Evolutionary conservation across 2,888 invertebrate species (phyloP).

Genomic region (Alloscopus bannaensis): DNA sequence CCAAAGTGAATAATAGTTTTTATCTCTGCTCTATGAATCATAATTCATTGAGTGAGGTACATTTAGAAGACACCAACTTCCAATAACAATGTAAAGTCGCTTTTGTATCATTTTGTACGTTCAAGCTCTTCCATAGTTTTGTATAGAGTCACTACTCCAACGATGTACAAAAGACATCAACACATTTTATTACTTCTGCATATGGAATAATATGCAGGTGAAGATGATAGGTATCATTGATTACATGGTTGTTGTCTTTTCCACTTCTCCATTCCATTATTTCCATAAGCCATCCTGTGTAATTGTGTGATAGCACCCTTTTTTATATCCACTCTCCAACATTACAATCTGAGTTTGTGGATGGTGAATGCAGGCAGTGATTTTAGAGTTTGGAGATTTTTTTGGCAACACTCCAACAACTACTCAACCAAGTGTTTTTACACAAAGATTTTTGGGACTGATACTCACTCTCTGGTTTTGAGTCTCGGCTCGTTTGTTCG

Average conservation of each 20-base stretch:
- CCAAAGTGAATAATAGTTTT: too few relatives aligned
- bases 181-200: too few relatives aligned
- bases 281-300: constrained; percentile 10
- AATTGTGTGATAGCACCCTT: background rate
- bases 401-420: constrained; percentile 43
- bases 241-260: background rate
- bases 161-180: too few relatives aligned
- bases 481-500: constrained; percentile 40
- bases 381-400: constrained; percentile 29
- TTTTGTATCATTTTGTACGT: background rate
- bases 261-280: background rate
- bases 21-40: background rate
- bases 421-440: constrained; percentile 12
- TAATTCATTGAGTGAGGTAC: background rate
- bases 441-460: constrained; percentile 25
- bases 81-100: too few relatives aligned
- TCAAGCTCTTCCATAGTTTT: background rate
- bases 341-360: constrained; percentile 28
- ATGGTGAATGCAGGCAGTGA: constrained; percentile 4
- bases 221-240: background rate
- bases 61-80: too few relatives aligned
- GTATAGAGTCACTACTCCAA: too few relatives aligned
- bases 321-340: constrained; percentile 11
- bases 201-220: too few relatives aligned
- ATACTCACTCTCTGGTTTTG: constrained; percentile 22